These are phyloP conservation scores for Dermochelys coriacea DNA, from an alignment of 2,797 vertebrate species.

Conservation along the genomic window DNA sequence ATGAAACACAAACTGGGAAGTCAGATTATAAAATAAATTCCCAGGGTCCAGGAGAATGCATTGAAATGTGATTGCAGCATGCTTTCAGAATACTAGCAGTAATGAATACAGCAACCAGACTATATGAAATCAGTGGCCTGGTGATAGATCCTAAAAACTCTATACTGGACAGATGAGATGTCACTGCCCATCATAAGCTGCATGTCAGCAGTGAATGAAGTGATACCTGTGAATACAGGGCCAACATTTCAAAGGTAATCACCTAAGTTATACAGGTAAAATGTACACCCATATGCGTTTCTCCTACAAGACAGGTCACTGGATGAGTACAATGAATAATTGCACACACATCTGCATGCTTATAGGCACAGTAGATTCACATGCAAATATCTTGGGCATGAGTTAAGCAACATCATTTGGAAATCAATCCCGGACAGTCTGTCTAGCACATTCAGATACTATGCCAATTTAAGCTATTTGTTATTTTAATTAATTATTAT, in stretches of 20 bases:
- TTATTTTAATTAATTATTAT: neutral
- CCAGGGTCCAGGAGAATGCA: conserved; percentile 37
- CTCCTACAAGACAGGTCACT: neutral
- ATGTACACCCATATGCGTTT: neutral
- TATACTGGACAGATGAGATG: neutral
- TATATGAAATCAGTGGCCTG: neutral
- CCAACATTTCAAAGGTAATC: neutral
- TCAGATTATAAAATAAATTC: conserved; percentile 40
- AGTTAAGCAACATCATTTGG: neutral
- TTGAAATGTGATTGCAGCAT: conserved; percentile 35
- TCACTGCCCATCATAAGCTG: neutral
- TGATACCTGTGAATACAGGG: neutral
- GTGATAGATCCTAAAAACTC: neutral
- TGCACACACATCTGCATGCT: neutral
- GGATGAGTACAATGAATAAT: neutral
- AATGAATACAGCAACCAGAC: neutral
- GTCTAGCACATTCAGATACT: conserved; percentile 9
- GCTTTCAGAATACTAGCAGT: neutral
- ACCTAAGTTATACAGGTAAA: neutral
- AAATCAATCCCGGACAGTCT: neutral
- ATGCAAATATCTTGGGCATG: neutral
- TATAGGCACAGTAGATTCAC: neutral
- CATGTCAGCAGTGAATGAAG: neutral
- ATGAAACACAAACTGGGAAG: conserved; percentile 26
- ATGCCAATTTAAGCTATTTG: neutral